Evolutionary conservation across 2,888 invertebrate genomes (phyloP).

Genomic region (Malthinus flaveolus): DNA sequence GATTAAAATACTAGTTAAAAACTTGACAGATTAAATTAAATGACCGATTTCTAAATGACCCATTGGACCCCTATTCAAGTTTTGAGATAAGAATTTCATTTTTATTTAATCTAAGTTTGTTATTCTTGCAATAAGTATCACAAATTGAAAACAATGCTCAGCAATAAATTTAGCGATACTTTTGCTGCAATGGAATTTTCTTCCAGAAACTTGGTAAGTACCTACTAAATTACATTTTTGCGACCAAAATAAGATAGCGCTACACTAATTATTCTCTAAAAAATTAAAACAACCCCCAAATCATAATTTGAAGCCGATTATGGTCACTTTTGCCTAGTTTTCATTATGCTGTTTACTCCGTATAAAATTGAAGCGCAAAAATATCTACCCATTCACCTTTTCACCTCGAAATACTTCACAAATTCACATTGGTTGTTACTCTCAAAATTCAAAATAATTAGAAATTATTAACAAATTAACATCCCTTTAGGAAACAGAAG

Average conservation of each 20-base stretch:
- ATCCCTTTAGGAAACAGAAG: slow-evolving; percentile 30
- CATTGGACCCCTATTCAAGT: background rate
- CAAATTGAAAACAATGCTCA: slow-evolving; percentile 11
- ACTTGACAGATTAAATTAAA: background rate
- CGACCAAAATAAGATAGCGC: too few species aligned
- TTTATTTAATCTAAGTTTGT: background rate
- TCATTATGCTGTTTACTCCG: too few species aligned
- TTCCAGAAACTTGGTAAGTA: slow-evolving; percentile 12
- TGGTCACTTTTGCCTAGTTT: too few species aligned
- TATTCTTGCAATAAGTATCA: background rate
- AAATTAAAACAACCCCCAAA: too few species aligned
- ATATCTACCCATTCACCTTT: too few species aligned
- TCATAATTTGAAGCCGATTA: too few species aligned
- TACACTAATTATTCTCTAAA: too few species aligned
- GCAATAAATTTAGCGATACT: background rate
- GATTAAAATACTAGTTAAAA: background rate
- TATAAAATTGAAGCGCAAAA: too few species aligned
- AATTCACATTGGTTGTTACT: too few species aligned
- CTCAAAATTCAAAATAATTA: too few species aligned
- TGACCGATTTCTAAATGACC: background rate
- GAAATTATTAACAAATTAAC: background rate
- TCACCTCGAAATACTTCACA: too few species aligned
- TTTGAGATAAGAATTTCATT: background rate
- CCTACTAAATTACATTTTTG: background rate
- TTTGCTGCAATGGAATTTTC: slow-evolving; percentile 15